A percentile compares a stretch with the other conserved stretches of the same genome.
Conservation (phyloP, 2,888 invertebrate species). For the Hydropsyche betteni region DNA sequence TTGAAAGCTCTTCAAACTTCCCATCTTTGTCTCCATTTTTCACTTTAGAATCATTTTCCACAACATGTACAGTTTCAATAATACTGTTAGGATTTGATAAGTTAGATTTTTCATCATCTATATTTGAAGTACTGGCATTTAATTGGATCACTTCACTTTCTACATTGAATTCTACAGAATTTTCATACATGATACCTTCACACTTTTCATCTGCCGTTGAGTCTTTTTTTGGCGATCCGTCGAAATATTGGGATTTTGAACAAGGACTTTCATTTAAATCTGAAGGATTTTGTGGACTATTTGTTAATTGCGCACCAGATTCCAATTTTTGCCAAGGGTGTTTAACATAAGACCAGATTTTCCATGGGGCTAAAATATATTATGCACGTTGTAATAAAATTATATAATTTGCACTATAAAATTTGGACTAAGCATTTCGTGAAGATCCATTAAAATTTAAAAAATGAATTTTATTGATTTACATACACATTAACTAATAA, state of each 20-base stretch:
- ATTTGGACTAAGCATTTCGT: not conserved
- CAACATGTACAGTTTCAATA: not conserved
- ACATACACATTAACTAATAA: not conserved
- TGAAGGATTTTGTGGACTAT: constrained; percentile 1
- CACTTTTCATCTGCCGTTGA: not conserved
- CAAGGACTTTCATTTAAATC: constrained; percentile 7
- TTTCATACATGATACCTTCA: not conserved
- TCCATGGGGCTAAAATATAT: constrained; percentile 47
- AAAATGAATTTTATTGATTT: not conserved
- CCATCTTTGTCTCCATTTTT: constrained; percentile 32
- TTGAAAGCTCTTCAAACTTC: not conserved
- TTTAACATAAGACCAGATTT: constrained; percentile 51
- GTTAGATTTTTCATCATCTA: constrained; percentile 9
- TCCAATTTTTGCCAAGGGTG: constrained; percentile 49
- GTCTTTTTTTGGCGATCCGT: constrained; percentile 11
- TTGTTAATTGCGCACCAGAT: constrained; percentile 17
- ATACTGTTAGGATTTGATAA: constrained; percentile 20
- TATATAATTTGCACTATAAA: not conserved
- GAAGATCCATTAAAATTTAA: no score
- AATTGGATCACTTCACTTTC: not conserved
- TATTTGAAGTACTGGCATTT: not conserved
- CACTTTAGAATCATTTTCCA: constrained; percentile 19
- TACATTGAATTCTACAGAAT: not conserved
- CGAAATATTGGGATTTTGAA: constrained; percentile 33
- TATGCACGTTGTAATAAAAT: constrained; percentile 2